A percentile compares a stretch with the other conserved stretches of the same genome.
These are phyloP conservation scores for Urosaurus nigricauda DNA, from an alignment of 2,797 vertebrate genomes.

Conservation along the genomic window DNA sequence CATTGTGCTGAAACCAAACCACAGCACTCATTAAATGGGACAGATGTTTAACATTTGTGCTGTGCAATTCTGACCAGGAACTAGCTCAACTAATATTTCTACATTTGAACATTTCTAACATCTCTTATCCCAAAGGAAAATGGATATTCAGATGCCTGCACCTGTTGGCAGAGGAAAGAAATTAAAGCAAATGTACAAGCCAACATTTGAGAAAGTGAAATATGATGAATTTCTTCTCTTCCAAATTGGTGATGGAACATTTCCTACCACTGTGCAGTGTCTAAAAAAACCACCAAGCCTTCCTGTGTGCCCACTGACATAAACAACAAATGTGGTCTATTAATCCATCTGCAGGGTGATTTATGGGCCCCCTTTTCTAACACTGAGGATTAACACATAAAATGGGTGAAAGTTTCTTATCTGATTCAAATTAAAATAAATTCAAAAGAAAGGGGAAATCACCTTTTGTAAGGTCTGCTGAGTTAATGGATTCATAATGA, in stretches of 20 bases:
- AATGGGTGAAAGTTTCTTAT: constrained; percentile 71
- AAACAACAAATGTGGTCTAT: neutral
- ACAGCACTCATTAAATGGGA: neutral
- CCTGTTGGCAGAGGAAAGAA: neutral
- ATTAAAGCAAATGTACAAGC: neutral
- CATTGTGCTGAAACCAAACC: neutral
- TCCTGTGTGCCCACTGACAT: neutral
- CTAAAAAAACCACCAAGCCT: neutral
- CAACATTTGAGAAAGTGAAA: neutral
- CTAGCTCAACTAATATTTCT: neutral
- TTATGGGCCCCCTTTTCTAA: neutral
- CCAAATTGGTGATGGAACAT: neutral
- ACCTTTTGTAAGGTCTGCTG: constrained; percentile 86
- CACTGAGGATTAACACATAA: constrained; percentile 40
- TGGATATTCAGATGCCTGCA: neutral
- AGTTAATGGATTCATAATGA: constrained; percentile 88
- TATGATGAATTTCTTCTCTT: neutral
- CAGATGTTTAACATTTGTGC: neutral
- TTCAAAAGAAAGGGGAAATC: constrained; percentile 78
- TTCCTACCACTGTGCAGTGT: neutral
- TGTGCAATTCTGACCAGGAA: neutral
- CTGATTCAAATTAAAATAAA: constrained; percentile 83
- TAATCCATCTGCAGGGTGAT: constrained; percentile 9
- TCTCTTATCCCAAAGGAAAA: neutral
- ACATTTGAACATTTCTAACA: neutral